Evolutionary conservation across 2,888 invertebrate genomes (phyloP).

Genomic region (Diarsia brunnea): DNA sequence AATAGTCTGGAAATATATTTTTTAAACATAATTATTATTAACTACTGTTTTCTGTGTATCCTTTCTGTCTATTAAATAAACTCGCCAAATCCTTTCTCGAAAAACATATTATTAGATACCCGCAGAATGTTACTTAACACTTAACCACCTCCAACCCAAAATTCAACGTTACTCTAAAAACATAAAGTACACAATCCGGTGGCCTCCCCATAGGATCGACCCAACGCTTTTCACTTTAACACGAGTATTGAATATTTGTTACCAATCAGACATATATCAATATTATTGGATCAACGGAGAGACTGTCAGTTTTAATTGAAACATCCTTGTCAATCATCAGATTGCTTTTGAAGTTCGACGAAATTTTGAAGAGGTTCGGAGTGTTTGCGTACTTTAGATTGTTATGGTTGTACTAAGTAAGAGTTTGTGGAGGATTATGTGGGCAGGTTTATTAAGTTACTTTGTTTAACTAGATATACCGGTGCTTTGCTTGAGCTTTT

Average conservation of each 20-base stretch:
- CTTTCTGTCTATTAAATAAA: slow-evolving; percentile 32
- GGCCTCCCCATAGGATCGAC: slow-evolving; percentile 1
- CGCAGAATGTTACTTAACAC: slow-evolving; percentile 51
- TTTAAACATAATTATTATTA: not conserved
- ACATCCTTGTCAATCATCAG: slow-evolving; percentile 72
- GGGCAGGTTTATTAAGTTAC: slow-evolving; percentile 25
- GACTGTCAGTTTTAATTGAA: slow-evolving; percentile 82
- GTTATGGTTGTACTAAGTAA: slow-evolving; percentile 28
- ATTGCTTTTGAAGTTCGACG: slow-evolving; percentile 61
- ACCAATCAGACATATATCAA: slow-evolving; percentile 78
- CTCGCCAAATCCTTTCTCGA: slow-evolving; percentile 54
- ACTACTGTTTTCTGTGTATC: slow-evolving; percentile 36
- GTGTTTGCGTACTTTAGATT: slow-evolving; percentile 41
- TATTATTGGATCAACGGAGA: slow-evolving; percentile 78
- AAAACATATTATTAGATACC: slow-evolving; percentile 47
- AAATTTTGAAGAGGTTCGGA: slow-evolving; percentile 50
- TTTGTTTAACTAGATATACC: not conserved
- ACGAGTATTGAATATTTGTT: slow-evolving; percentile 76
- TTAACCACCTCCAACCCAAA: not conserved
- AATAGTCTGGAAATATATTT: not conserved
- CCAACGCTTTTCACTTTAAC: slow-evolving; percentile 67
- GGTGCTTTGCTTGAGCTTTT: not conserved
- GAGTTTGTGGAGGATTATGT: slow-evolving; percentile 38
- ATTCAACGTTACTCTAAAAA: not conserved
- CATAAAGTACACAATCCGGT: slow-evolving; percentile 26